Evolutionary conservation across 2,888 invertebrate genomes (phyloP), one percentile per base, ranked within the genome.

Genomic region (Macaria notata): DNA sequence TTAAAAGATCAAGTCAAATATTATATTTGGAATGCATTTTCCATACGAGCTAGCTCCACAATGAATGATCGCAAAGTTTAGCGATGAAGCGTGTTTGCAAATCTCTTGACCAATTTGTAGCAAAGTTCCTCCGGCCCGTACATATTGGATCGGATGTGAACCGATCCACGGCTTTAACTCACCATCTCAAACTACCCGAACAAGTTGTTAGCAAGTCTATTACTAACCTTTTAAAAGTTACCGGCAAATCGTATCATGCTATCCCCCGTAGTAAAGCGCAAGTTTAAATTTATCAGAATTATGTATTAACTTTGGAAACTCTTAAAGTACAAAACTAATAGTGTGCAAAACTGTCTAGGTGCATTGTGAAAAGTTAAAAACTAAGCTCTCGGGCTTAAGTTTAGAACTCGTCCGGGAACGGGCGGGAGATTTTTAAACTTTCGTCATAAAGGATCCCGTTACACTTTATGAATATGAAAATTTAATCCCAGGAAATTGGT

Each of bases 361-460:
- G 69, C 73, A 70, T 67, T 69, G 70, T 69, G 64, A 59, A 71
- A 79, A 77, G 74, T 78, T 75, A 69, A 69, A 64, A 70, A 73
- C 73, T 71, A 72, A 73, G 69, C 73, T 69, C 69, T 68, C 62
- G 64, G 64, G 63, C 64, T 63, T 66, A 56, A 66, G 68, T 49
- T 64, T 59, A 56, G 62, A 66, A 64, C 59, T 65, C 31, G 70
- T 70, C 61, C 73, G 67, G 58, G 64, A 63, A 38, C 38, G 66
- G 62, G 59, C 59, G 65, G 62, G 73, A 83, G 82, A 86, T 87
- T 88, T 83, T 83, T 78, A 84, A 88, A 88, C 78, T 87, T 87
- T 79, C 70, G 73, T 82, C 80, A 83, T 86, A 85, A 86, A 86
- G 81, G 81, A 84, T 84, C 81, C 78, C 75, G 78, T 79, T 75